A percentile compares a stretch with the other conserved stretches of the same genome.
Evolutionary conservation across 2,888 invertebrate species (phyloP).

Genomic region (Prosopocoilus inquinatus): DNA sequence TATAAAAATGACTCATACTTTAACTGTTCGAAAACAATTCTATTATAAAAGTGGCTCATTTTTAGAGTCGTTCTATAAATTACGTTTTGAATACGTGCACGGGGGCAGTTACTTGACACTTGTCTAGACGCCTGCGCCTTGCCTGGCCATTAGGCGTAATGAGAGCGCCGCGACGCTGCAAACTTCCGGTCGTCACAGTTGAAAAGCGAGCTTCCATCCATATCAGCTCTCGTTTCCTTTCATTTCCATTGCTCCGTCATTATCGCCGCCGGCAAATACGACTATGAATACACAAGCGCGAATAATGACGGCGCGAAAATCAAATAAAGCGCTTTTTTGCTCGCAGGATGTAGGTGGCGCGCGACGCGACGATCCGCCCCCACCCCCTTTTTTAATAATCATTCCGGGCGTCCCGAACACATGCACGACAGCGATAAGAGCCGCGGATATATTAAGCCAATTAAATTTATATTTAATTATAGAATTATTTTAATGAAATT

Average conservation of each 20-base stretch:
- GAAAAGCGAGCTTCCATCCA: conserved; percentile 40
- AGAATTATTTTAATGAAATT: too few species aligned
- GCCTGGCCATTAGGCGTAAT: conserved; percentile 36
- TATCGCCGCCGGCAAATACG: conserved; percentile 22
- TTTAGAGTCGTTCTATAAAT: conserved; percentile 4
- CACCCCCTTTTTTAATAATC: too few species aligned
- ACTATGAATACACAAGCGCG: conserved; percentile 19
- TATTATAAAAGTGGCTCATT: too few species aligned
- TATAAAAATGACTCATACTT: too few species aligned
- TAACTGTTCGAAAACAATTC: too few species aligned
- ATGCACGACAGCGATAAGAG: too few species aligned
- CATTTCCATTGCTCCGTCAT: conserved; percentile 37
- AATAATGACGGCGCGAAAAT: conserved; percentile 16
- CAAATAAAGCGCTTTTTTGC: conserved; percentile 10
- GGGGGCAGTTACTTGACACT: conserved; percentile 21
- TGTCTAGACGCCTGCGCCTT: conserved; percentile 27
- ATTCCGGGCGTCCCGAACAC: too few species aligned
- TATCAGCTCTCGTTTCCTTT: conserved; percentile 36
- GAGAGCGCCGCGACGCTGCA: conserved; percentile 36
- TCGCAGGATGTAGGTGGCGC: too few species aligned
- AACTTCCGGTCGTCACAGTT: conserved; percentile 40
- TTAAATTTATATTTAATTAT: too few species aligned
- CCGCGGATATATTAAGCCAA: too few species aligned
- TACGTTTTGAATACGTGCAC: conserved; percentile 13
- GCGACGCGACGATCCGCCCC: too few species aligned